Evolutionary conservation across 1,140 invertebrate species (phyloP).

Genomic region (Aricia agestis): DNA sequence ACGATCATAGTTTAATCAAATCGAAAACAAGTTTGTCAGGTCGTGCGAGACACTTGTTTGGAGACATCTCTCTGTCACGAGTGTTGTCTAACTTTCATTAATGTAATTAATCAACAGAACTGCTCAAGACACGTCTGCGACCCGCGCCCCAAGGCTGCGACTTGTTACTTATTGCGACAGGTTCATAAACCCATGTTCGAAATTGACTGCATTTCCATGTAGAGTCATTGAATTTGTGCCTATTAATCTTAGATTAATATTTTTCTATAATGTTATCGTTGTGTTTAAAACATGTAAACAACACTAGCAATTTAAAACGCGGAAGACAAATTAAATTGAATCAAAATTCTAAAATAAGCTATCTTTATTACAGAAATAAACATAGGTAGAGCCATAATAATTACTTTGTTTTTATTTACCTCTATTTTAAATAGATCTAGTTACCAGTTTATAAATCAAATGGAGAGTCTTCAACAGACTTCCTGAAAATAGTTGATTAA

Average conservation of each 20-base stretch:
- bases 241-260: neutral
- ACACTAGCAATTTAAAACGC: neutral
- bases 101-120: neutral
- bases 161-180: constrained; percentile 4
- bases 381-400: neutral
- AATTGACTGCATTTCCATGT: neutral
- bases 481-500: neutral
- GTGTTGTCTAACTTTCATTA: constrained; percentile 11
- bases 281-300: neutral
- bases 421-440: neutral
- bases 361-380: neutral
- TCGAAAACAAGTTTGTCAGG: neutral
- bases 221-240: neutral
- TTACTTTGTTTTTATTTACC: neutral
- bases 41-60: neutral
- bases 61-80: neutral
- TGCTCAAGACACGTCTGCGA: constrained; percentile 3
- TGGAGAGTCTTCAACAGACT: neutral
- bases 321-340: neutral
- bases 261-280: neutral
- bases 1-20: neutral
- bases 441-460: neutral
- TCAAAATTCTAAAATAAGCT: neutral
- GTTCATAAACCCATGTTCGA: neutral
- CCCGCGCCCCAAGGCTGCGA: neutral